Conservation (phyloP, 2,797 vertebrate species). For the Novumbra hubbsi region DNA sequence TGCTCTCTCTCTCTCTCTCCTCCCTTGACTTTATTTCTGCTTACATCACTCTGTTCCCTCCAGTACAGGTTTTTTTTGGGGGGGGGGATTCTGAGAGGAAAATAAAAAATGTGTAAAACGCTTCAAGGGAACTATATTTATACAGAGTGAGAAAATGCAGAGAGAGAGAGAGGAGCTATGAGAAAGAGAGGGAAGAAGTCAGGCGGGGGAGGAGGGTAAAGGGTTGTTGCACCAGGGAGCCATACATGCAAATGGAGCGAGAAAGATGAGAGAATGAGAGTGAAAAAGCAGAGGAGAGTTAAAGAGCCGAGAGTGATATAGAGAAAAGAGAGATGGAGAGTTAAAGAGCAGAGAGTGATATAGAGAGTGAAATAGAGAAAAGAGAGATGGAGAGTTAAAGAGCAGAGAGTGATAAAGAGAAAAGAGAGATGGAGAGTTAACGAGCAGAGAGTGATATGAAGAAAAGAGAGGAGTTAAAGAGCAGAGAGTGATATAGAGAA, state of each 20-base stretch:
- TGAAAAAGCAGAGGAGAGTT: background rate
- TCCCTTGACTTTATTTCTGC: slow-evolving; percentile 27
- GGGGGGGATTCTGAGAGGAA: slow-evolving; percentile 31
- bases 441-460: slow-evolving; percentile 37
- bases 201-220: slow-evolving; percentile 7
- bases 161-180: slow-evolving; percentile 18
- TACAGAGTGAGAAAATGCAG: slow-evolving; percentile 31
- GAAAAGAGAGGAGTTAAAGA: slow-evolving; percentile 22
- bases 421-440: background rate
- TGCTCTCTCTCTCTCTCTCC: slow-evolving; percentile 8
- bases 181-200: background rate
- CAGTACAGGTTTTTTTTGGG: slow-evolving; percentile 50
- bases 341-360: slow-evolving; percentile 36
- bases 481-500: background rate
- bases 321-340: slow-evolving; percentile 20
- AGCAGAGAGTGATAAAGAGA: background rate
- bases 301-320: slow-evolving; percentile 40
- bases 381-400: background rate
- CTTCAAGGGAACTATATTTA: slow-evolving; percentile 62
- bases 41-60: slow-evolving; percentile 56
- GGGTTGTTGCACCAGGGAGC: slow-evolving; percentile 8
- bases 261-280: background rate
- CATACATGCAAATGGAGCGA: slow-evolving; percentile 8
- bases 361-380: slow-evolving; percentile 23
- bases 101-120: slow-evolving; percentile 41